Percentiles rank a stretch among this genome's conserved stretches.
Conservation (phyloP, 1,140 invertebrate genomes). For the Megalonaias nervosa region DNA sequence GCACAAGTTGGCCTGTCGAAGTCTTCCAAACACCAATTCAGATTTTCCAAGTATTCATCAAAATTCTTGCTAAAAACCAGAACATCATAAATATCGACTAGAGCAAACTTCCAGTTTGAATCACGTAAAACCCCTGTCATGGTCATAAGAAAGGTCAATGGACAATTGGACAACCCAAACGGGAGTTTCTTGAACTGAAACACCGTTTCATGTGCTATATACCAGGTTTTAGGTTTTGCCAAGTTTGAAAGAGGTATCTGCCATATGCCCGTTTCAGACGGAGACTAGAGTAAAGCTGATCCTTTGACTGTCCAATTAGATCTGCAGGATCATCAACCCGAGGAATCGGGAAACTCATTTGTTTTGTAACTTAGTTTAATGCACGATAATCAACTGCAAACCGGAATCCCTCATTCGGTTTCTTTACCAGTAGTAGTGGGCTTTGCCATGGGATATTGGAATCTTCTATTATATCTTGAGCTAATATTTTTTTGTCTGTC, state of each 20-base stretch:
- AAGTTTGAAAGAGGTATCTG: conserved; percentile 33
- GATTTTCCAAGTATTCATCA: conserved; percentile 40
- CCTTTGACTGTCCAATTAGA: conserved; percentile 34
- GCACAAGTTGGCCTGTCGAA: conserved; percentile 34
- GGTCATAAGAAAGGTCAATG: conserved; percentile 20
- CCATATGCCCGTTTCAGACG: conserved; percentile 37
- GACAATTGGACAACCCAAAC: conserved; percentile 36
- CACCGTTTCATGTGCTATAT: conserved; percentile 39
- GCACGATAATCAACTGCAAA: conserved; percentile 43
- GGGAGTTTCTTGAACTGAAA: conserved; percentile 36
- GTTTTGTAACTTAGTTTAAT: conserved; percentile 34
- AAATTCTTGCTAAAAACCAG: too few species aligned
- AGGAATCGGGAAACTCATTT: conserved; percentile 30
- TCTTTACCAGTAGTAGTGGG: too few species aligned
- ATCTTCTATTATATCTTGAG: conserved; percentile 36
- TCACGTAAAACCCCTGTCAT: conserved; percentile 23
- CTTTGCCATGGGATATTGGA: conserved; percentile 21
- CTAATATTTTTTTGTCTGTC: conserved; percentile 29
- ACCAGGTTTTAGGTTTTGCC: conserved; percentile 42
- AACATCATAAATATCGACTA: too few species aligned
- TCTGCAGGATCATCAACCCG: conserved; percentile 42
- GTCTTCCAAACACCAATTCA: conserved; percentile 33
- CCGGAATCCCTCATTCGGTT: conserved; percentile 33
- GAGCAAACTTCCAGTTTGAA: conserved; percentile 45
- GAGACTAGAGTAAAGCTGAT: conserved; percentile 23